phyloP scores from a whole-genome alignment of 2,888 invertebrate species.

The Rotaria magnacalcarata region DNA sequence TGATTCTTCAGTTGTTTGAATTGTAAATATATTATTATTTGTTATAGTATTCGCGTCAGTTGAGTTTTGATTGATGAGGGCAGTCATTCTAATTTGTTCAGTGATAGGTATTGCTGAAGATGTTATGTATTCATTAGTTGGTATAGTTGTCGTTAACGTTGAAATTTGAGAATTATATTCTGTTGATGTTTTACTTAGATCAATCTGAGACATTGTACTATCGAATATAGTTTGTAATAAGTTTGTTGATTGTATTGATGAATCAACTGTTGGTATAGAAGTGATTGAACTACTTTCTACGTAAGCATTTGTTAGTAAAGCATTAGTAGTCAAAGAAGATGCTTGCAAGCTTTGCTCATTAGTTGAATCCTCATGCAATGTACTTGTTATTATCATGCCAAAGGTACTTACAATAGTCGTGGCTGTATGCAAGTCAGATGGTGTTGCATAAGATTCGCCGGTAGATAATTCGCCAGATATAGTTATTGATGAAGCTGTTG shows the following conservation, averaged over 20 bases:
- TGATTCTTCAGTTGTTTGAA: no score
- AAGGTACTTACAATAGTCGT: background rate
- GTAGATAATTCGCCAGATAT: background rate
- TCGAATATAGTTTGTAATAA: no score
- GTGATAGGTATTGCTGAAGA: no score
- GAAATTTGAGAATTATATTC: no score
- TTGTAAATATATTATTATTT: no score
- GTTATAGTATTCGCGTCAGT: no score
- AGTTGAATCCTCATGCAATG: background rate
- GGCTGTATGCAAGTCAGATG: background rate
- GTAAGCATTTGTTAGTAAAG: background rate
- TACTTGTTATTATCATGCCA: background rate
- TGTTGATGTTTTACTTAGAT: no score
- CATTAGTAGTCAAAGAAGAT: background rate
- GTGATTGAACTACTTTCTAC: constrained; percentile 5
- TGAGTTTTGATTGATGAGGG: no score
- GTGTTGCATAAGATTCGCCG: background rate
- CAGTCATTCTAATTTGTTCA: no score
- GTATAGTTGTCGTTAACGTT: no score
- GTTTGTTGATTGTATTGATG: background rate
- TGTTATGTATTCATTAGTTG: no score
- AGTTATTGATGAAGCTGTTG: background rate
- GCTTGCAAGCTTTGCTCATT: background rate
- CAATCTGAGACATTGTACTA: no score
- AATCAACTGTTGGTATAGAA: background rate